Evolutionary conservation across 2,888 invertebrate genomes (phyloP), one percentile per base, ranked within the genome.

Genomic region (Netelia melanura): DNA sequence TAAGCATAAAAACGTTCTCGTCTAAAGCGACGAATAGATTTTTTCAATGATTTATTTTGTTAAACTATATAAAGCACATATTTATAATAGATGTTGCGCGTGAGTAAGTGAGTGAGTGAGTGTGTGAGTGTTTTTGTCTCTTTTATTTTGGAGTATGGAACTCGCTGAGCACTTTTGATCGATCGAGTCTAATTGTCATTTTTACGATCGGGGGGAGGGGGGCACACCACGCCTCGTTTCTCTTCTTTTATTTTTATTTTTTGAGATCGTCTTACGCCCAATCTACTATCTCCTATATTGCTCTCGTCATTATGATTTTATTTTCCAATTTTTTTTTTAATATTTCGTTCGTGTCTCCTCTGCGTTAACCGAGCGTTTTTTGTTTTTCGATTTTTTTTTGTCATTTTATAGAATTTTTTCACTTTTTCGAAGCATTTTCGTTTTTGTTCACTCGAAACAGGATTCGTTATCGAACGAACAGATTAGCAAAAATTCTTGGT

Each of bases 11-110:
- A 72, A 25, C 43, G 5, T 78, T 17, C 43, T 76, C 23, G 44
- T 72, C 21, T 2, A 61, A 76, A 30, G 56, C 52, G 64, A 61
- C 23, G 21, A 14, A 76, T 84, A 43, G 84, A 86, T 89, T 86
- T 90, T 89, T 90, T 85, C 86, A 89, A 89, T 90, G 88, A 88
- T 90, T 90, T 89, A 90, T 90, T 90, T 90, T 90, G 88, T 90
- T 90, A 90, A 90, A 91, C 90, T 91, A 91, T 91, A 91, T 90
- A 91, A 91, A 91, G 91, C 91, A 91, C 90, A 91, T 90, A 90
- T 90, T 90, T 88, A 89, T 90, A 90, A 90, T 90, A 90, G 89
- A 91, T 90, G 89, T 90, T 88, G 88, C 89, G 89, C 89, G 89
- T 86, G 85, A 87, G 88, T 88, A 86, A 90, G 90, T 91, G 89